A percentile compares a stretch with the other conserved stretches of the same genome.
Evolutionary conservation across 2,113 vertebrate species (phyloP).

Genomic region (Rhea pennata): DNA sequence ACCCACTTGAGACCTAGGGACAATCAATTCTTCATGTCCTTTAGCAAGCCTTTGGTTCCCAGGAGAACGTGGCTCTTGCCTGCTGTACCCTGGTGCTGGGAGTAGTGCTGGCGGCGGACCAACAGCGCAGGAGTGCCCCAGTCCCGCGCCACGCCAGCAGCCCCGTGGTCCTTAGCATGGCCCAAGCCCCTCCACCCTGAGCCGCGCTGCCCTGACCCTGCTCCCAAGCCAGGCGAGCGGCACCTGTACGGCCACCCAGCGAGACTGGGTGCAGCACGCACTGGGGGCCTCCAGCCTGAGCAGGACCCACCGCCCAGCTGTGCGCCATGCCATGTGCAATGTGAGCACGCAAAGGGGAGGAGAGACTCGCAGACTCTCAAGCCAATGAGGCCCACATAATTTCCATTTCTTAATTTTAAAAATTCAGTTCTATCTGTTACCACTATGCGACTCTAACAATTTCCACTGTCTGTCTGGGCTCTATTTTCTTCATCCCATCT

Average conservation of each 20-base stretch:
- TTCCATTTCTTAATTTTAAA: too few relatives aligned
- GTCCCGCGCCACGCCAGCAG: accelerated
- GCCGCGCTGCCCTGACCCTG: not conserved
- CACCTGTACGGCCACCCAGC: accelerated
- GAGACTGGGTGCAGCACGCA: accelerated
- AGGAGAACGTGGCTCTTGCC: not conserved
- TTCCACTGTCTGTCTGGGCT: accelerated
- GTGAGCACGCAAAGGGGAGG: not conserved
- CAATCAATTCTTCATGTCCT: not conserved
- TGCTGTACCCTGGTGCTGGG: too few relatives aligned
- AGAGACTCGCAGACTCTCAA: too few relatives aligned
- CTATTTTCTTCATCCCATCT: not conserved
- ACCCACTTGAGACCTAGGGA: not conserved
- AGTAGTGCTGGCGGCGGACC: not conserved
- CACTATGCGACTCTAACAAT: not conserved
- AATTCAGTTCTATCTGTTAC: not conserved
- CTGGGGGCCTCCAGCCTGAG: not conserved
- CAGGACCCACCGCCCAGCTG: not conserved
- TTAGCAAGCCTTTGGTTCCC: not conserved
- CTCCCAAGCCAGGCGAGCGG: accelerated
- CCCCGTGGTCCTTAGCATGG: not conserved
- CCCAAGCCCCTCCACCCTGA: too few relatives aligned
- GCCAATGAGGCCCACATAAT: too few relatives aligned
- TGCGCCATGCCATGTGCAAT: not conserved
- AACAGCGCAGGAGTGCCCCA: accelerated